Base-by-base conservation (phyloP, 1,140 invertebrate species). In the Andrena cerasifolii region DNA sequence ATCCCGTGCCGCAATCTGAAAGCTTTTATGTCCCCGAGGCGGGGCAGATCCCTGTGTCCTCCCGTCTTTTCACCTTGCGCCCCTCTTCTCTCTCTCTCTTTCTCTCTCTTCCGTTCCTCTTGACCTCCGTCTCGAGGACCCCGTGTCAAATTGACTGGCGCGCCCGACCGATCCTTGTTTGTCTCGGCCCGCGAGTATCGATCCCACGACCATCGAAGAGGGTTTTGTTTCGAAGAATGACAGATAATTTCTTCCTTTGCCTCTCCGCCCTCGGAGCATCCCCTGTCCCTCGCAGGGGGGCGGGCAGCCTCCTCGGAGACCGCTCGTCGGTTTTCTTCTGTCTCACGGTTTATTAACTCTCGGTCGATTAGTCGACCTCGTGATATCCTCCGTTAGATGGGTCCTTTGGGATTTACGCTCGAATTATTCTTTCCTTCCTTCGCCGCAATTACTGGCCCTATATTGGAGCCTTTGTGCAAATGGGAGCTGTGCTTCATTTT, bases 271-370 rank as follows among this genome's bases (percentile, higher is more conserved):
- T n/a, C 75, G 66, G 63, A 78, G 54, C 71, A 62, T n/a, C 49
- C 36, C 36, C 63, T 36, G 40, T 54, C 54, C 31, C 36, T 31
- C 16, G 58, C 49, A 45, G 49, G 36, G 65, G 65, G 45, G 56
- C 76, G 58, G 40, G 65, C 70, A 65, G 43, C 53, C 59, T 80
- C 75, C 75, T 74, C 21, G 56, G 79, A 78, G 79, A 81, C 79
- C 66, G 51, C 67, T 62, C 66, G 66, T 84, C 77, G 72, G 74
- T 76, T 78, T 68, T 80, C 71, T 61, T 84, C 72, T 43, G 43
- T 59, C 68, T 71, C 72, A 74, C 80, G 75, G 72, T 83, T 81
- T 86, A 85, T 85, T 85, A 85, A 84, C 82, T 78, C 78, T 78
- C 70, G 78, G 78, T 80, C 83, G 83, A 84, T 85, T 85, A 85